phyloP scores from a whole-genome alignment of 2,797 vertebrate genomes.

The Picus viridis region DNA sequence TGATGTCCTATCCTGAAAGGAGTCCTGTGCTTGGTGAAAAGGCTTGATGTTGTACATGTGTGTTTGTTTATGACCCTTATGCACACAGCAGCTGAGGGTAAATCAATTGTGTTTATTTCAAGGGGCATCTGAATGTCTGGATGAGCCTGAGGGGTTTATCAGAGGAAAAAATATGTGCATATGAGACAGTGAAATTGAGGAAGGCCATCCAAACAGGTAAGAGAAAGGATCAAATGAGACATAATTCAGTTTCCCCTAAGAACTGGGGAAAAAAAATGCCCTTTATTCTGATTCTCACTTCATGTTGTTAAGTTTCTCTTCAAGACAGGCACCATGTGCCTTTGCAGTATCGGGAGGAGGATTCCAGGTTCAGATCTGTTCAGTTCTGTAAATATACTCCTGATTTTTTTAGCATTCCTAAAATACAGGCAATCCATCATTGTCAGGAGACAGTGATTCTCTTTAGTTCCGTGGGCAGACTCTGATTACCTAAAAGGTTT shows the following conservation, averaged over 20 bases:
- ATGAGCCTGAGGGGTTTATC: neutral
- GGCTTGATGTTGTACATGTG: neutral
- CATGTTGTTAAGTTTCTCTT: neutral
- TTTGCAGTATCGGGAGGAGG: neutral
- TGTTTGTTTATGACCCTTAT: neutral
- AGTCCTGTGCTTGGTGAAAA: neutral
- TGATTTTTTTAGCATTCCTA: conserved; percentile 23
- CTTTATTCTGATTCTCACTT: neutral
- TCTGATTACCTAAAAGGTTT: conserved; percentile 31
- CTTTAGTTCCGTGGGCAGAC: conserved; percentile 28
- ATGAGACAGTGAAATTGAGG: neutral
- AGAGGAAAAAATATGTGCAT: neutral
- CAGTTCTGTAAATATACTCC: conserved; percentile 20
- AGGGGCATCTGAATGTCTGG: neutral
- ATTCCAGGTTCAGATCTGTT: conserved; percentile 17
- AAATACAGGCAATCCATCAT: conserved; percentile 47
- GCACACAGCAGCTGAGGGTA: neutral
- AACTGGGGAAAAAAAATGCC: neutral
- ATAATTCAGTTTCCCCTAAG: neutral
- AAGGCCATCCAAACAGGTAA: neutral
- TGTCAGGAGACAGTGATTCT: conserved; percentile 49
- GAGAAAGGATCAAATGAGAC: neutral
- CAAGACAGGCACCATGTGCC: neutral
- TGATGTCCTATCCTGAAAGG: neutral
- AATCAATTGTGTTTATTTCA: neutral